Percentiles rank a stretch among this genome's conserved stretches.
Evolutionary conservation across 2,113 vertebrate species (phyloP).

Genomic region (Girardinichthys multiradiatus): DNA sequence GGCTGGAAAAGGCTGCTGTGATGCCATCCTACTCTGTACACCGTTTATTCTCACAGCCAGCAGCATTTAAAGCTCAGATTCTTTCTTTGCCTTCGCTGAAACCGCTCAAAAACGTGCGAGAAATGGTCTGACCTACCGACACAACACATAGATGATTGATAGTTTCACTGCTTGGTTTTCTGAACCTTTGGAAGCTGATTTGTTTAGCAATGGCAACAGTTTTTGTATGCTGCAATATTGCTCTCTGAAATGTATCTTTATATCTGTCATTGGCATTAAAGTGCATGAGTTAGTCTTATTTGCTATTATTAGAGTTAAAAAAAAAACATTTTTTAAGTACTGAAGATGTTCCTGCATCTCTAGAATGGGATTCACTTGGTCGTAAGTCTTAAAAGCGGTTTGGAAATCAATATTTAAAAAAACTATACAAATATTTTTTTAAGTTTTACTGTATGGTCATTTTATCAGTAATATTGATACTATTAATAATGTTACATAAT

Average conservation of each 20-base stretch:
- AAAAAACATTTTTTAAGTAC: no score
- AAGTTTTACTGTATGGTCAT: no score
- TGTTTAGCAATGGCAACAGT: conserved; percentile 12
- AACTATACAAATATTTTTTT: no score
- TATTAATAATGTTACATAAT: no score
- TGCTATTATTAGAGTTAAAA: no score
- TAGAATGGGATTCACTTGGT: no score
- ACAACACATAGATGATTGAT: conserved; percentile 20
- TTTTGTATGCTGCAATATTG: not conserved
- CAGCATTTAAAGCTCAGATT: conserved; percentile 41
- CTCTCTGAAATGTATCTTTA: not conserved
- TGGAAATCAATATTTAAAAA: no score
- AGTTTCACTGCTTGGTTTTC: conserved; percentile 14
- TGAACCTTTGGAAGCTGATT: not conserved
- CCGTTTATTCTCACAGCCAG: conserved; percentile 49
- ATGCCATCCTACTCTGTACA: conserved; percentile 24
- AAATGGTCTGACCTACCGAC: conserved; percentile 19
- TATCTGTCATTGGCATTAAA: not conserved
- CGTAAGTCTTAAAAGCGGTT: no score
- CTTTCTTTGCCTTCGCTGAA: conserved; percentile 21
- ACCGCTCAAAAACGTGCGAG: conserved; percentile 27
- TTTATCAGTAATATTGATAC: no score
- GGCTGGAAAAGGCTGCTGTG: conserved; percentile 39
- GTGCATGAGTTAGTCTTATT: not conserved
- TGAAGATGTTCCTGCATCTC: no score